Evolutionary conservation across 92 coral and sea anemone genomes (phyloP).

Genomic region (Hydrozoanthus gracilis): DNA sequence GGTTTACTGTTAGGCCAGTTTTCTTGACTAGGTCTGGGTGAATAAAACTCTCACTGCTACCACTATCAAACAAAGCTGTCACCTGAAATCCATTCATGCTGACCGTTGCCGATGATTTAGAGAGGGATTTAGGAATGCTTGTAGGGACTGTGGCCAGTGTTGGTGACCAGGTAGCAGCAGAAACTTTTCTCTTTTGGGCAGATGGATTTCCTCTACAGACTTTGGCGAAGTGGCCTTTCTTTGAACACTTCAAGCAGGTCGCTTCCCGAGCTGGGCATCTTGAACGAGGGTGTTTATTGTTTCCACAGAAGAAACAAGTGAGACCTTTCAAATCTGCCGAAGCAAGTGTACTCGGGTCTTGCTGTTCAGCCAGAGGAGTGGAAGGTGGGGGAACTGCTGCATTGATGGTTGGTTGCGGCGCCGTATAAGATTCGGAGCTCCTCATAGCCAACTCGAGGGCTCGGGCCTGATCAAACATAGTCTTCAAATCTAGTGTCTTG

Average conservation of each 20-base stretch:
- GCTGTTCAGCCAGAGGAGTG: conserved; percentile 15
- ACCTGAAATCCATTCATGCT: conserved; percentile 31
- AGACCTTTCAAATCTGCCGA: conserved; percentile 6
- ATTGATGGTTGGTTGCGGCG: conserved; percentile 30
- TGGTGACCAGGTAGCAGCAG: conserved; percentile 61
- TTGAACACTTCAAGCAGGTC: conserved; percentile 31
- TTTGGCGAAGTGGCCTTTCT: conserved; percentile 48
- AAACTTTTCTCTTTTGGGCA: conserved; percentile 2
- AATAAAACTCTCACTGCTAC: conserved; percentile 59
- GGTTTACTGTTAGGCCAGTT: conserved; percentile 44
- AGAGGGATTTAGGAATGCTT: conserved; percentile 46
- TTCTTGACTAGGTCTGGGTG: conserved; percentile 53
- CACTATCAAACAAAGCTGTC: conserved; percentile 61
- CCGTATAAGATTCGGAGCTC: conserved; percentile 2
- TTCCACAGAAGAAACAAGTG: conserved; percentile 69
- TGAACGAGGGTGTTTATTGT: conserved; percentile 58
- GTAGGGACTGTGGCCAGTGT: conserved; percentile 56
- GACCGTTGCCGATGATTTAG: conserved; percentile 57
- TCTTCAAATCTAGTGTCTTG: no score
- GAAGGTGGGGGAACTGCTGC: conserved; percentile 44
- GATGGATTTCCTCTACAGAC: conserved; percentile 50
- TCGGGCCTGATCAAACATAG: no score
- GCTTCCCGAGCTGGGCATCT: conserved; percentile 31
- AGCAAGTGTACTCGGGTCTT: conserved; percentile 22
- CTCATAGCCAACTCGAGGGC: background rate